These are phyloP conservation scores for Labrus mixtus DNA, from an alignment of 2,113 vertebrate genomes.

Conservation along the genomic window DNA sequence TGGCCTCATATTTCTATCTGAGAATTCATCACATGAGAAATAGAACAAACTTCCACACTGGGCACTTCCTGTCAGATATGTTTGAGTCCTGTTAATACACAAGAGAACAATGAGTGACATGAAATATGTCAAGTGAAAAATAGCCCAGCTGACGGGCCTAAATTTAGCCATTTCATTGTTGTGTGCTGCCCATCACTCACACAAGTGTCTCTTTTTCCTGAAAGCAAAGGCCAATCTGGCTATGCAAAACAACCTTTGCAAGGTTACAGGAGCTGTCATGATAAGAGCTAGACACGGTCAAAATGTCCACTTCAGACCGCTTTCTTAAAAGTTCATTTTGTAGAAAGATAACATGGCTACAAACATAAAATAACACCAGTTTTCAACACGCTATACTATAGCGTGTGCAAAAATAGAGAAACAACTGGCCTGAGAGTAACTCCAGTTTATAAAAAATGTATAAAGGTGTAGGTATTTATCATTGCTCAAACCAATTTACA, in stretches of 20 bases:
- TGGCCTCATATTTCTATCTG: constrained; percentile 25
- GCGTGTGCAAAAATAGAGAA: too few relatives aligned
- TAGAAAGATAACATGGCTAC: background rate
- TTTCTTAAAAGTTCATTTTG: background rate
- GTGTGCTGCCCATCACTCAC: constrained; percentile 42
- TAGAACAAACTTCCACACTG: constrained; percentile 23
- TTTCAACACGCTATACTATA: background rate
- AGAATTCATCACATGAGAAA: constrained; percentile 45
- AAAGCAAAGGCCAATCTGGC: constrained; percentile 36
- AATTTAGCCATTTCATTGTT: constrained; percentile 46
- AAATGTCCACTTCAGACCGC: constrained; percentile 4
- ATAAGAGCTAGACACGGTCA: constrained; percentile 6
- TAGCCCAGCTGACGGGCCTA: constrained; percentile 36
- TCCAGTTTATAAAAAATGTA: too few relatives aligned
- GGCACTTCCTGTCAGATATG: constrained; percentile 20
- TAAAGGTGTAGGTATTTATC: too few relatives aligned
- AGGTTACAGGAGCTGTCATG: constrained; percentile 41
- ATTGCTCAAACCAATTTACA: too few relatives aligned
- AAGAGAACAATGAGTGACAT: constrained; percentile 58
- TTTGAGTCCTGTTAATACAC: constrained; percentile 50
- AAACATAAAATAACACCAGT: background rate
- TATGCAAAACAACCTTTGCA: constrained; percentile 32
- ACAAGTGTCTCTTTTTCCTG: constrained; percentile 16
- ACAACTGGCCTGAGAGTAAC: too few relatives aligned
- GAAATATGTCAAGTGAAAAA: constrained; percentile 57